Evolutionary conservation across 2,888 invertebrate species (phyloP).

Genomic region (Lepeophtheirus nordmannii): DNA sequence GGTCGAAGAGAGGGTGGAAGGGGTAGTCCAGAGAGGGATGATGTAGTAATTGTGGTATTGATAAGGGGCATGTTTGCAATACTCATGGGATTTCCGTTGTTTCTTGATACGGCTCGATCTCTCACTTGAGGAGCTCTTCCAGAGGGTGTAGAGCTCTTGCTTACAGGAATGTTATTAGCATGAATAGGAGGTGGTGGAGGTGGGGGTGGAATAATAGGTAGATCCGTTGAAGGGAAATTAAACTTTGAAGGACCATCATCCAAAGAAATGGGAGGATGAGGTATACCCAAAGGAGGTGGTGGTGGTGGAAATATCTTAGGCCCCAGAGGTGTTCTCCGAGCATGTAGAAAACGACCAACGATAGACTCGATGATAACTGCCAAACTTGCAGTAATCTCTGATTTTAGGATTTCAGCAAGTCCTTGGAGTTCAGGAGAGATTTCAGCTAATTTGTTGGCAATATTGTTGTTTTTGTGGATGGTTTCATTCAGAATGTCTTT

Average conservation of each 20-base stretch:
- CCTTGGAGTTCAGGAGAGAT: constrained; percentile 46
- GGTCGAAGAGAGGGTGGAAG: constrained; percentile 13
- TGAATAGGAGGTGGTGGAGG: neutral
- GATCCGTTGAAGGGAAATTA: neutral
- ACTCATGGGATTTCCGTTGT: constrained; percentile 26
- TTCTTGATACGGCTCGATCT: constrained; percentile 26
- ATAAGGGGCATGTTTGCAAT: constrained; percentile 28
- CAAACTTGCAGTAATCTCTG: constrained; percentile 68
- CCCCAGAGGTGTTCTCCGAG: constrained; percentile 41
- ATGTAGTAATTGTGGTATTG: constrained; percentile 12
- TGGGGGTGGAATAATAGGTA: neutral
- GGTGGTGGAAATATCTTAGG: neutral
- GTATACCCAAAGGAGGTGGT: neutral
- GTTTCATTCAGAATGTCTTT: constrained; percentile 27
- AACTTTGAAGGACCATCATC: neutral
- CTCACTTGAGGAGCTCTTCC: constrained; percentile 23
- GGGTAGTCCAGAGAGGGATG: constrained; percentile 5
- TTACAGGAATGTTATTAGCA: neutral
- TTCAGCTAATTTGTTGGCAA: constrained; percentile 43
- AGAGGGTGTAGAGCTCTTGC: neutral
- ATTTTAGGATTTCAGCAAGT: constrained; percentile 75
- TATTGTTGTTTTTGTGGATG: constrained; percentile 31
- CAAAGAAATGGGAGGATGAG: neutral
- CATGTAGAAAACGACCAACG: constrained; percentile 51
- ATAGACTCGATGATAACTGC: constrained; percentile 73